Evolutionary conservation across 1,140 invertebrate genomes (phyloP), one percentile per base, ranked within the genome.

Genomic region (Scylla paramamosain): DNA sequence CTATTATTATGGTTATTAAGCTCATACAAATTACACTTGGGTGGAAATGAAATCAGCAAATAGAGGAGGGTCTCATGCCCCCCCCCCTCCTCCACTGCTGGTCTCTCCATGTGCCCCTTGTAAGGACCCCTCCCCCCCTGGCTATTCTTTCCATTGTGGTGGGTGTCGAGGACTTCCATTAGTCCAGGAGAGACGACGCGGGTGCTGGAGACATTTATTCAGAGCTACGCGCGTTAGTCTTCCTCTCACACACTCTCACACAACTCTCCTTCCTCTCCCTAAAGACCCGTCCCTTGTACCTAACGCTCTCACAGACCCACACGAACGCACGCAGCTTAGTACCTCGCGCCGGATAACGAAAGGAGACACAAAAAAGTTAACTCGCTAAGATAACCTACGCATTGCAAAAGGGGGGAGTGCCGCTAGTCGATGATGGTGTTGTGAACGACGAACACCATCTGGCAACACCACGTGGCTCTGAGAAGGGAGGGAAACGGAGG

Each of bases 1-100:
- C 87, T 89, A 94, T 94, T 94, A 94, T 94, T 94, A 94, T 94
- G 93, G 93, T 94, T 94, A 94, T 94, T 94, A 90, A 94, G 93
- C 88, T 94, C 87, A 90, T 94, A 94, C 87, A 94, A 94, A 94
- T 94, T 94, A 94, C 93, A 94, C 93, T 82, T 31, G 31, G 93
- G 67, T 94, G 93, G 87, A 94, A 94, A 94, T 94, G 87, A 94
- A 94, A 94, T 94, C 93, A 94, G 87, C 93, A 94, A 90, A 94
- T 94, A 89, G 93, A 59, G 48, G 45, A 3, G 31, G 28, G 20
- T 77, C 20, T 28, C 46, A 59, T 59, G 52, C 31, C 32, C 91
- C 39, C 67, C 67, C 3, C 25, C 16, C 92, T 45, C 77, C 82
- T 29, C 39, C 67, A 48, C 25, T 4, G 46, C 84, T n/a, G 7